These are phyloP conservation scores for Patella depressa DNA, from an alignment of 2,888 invertebrate species.

Conservation along the genomic window DNA sequence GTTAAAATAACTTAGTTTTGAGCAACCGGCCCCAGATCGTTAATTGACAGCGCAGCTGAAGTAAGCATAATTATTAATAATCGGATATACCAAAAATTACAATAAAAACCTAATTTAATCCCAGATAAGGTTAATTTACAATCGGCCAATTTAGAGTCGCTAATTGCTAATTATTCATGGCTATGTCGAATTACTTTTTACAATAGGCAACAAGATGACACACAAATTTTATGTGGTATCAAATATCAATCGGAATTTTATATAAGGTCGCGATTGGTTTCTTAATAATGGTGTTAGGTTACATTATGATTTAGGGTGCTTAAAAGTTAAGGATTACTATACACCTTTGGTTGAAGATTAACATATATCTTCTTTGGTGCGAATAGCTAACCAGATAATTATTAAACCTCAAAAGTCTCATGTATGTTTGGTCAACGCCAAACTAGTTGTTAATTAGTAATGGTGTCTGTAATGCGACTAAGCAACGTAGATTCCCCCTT, in stretches of 20 bases:
- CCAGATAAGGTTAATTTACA: neutral
- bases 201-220: neutral
- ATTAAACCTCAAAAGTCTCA: neutral
- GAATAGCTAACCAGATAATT: neutral
- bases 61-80: neutral
- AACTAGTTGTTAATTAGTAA: no score
- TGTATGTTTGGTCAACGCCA: no score
- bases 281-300: neutral
- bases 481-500: no score
- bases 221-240: neutral
- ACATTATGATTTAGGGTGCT: neutral
- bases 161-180: neutral
- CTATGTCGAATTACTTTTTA: neutral
- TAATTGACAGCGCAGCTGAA: neutral
- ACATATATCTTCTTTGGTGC: no score
- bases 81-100: neutral
- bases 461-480: no score
- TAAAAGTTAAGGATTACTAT: neutral
- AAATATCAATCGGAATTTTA: neutral
- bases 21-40: neutral
- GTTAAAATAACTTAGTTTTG: no score
- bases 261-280: neutral
- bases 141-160: neutral
- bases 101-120: neutral
- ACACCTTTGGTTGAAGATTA: neutral